Conservation (phyloP, 2,888 invertebrate species). For the Apamea monoglypha region DNA sequence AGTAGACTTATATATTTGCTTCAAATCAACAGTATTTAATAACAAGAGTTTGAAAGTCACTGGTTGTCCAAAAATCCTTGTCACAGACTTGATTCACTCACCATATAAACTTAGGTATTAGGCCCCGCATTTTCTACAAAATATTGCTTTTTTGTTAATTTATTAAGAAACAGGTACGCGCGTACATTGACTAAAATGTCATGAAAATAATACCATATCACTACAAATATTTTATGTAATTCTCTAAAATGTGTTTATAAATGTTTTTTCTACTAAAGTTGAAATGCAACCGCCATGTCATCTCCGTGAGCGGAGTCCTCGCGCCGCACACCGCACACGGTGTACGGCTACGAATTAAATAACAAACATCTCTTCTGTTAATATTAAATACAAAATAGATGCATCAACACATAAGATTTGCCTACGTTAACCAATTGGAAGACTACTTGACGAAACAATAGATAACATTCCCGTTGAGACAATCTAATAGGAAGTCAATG, state of each 20-base stretch:
- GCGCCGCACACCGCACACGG: slow-evolving; percentile 52
- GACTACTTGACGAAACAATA: slow-evolving; percentile 78
- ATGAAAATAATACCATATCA: slow-evolving; percentile 78
- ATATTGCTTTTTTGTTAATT: slow-evolving; percentile 72
- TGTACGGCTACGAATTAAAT: slow-evolving; percentile 65
- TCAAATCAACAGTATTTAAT: slow-evolving; percentile 52
- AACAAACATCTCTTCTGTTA: slow-evolving; percentile 64
- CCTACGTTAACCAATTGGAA: slow-evolving; percentile 84
- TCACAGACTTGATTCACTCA: slow-evolving; percentile 64
- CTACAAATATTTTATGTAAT: slow-evolving; percentile 69
- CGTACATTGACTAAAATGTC: slow-evolving; percentile 83
- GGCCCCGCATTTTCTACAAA: slow-evolving; percentile 80
- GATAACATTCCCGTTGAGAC: slow-evolving; percentile 65
- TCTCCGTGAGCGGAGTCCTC: slow-evolving; percentile 41
- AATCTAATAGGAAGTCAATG: slow-evolving; percentile 69
- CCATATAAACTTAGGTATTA: slow-evolving; percentile 72
- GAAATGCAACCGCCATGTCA: slow-evolving; percentile 71
- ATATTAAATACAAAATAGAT: slow-evolving; percentile 72
- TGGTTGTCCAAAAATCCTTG: slow-evolving; percentile 67
- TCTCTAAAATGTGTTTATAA: slow-evolving; percentile 69
- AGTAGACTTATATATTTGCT: slow-evolving; percentile 58
- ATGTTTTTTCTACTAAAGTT: slow-evolving; percentile 69
- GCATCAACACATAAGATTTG: slow-evolving; percentile 75
- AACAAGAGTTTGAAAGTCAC: slow-evolving; percentile 66
- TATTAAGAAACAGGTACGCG: slow-evolving; percentile 84